Evolutionary conservation across 1,140 invertebrate species (phyloP).

Genomic region (Sycophila sp.): DNA sequence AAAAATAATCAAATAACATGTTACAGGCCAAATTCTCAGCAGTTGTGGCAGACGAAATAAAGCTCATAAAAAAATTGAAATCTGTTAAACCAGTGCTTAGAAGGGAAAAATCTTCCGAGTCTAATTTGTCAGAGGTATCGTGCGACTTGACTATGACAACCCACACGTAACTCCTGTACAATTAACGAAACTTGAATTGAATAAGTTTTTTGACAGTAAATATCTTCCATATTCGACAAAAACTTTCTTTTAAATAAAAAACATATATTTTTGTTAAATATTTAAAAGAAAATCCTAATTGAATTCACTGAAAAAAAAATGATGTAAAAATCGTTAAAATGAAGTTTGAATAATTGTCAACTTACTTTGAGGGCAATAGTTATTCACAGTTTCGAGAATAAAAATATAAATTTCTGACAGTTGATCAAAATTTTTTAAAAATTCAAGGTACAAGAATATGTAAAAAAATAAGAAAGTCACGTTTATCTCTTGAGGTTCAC

Average conservation of each 20-base stretch:
- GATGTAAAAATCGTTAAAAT: neutral
- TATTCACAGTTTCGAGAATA: neutral
- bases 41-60: slow-evolving; percentile 3
- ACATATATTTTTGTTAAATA: neutral
- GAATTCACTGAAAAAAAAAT: neutral
- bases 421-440: neutral
- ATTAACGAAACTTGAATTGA: neutral
- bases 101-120: slow-evolving; percentile 5
- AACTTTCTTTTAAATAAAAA: too few relatives aligned
- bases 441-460: neutral
- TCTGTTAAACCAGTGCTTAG: slow-evolving; percentile 25
- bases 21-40: neutral
- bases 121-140: slow-evolving; percentile 6
- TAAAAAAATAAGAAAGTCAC: neutral
- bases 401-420: neutral
- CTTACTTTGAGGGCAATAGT: neutral
- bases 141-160: slow-evolving; percentile 31
- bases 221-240: too few relatives aligned
- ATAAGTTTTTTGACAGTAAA: too few relatives aligned
- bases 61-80: neutral
- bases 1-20: neutral
- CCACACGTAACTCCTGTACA: neutral
- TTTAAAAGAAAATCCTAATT: neutral
- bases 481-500: neutral
- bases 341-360: neutral